Base-by-base conservation (phyloP, 2,113 vertebrate genomes). In the Desmodus rotundus region DNA sequence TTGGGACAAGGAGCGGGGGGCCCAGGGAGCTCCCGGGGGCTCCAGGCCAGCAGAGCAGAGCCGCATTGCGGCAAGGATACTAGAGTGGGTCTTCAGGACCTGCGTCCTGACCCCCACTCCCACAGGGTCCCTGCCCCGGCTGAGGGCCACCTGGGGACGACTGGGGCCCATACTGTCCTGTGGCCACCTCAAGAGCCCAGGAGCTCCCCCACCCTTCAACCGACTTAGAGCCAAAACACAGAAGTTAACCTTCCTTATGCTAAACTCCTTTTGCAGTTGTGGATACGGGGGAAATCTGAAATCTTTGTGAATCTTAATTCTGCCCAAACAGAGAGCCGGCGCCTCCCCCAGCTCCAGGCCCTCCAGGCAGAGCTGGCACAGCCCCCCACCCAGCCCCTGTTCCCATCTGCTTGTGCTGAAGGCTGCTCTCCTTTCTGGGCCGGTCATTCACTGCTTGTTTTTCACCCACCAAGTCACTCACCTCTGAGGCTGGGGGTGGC, bases 1-100 rank as follows among this genome's bases (percentile, higher is more conserved):
- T n/a, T 56, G 74, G 74, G 7, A 3, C 68, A 41, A 56, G 24
- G 85, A 45, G 31, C 47, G 45, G 38, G 24, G 38, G 22, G 31
- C 33, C 16, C 22, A 36, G 50, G 61, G 0, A 20, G 41, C n/a
- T n/a, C n/a, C n/a, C n/a, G n/a, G n/a, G n/a, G n/a, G n/a, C n/a
- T 26, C 15, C 73, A n/a, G 8, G 80, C 41, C 0, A 0, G 36
- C 16, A 20, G 4, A 26, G 82, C 54, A 38, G 65, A 43, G 22
- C 43, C 7, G 4, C 1, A 0, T 0, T 31, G 86, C 24, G 11
- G 26, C 36, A 20, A 2, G 17, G 41, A 22, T 20, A 2, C 63
- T 0, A 1, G 1, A 1, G 0, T 13, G 9, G 52, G 20, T 50
- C 41, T 38, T 54, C 4, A 1, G 33, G 38, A 20, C 15, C 91